phyloP scores from a whole-genome alignment of 2,113 vertebrate species.

The Mastomys coucha region DNA sequence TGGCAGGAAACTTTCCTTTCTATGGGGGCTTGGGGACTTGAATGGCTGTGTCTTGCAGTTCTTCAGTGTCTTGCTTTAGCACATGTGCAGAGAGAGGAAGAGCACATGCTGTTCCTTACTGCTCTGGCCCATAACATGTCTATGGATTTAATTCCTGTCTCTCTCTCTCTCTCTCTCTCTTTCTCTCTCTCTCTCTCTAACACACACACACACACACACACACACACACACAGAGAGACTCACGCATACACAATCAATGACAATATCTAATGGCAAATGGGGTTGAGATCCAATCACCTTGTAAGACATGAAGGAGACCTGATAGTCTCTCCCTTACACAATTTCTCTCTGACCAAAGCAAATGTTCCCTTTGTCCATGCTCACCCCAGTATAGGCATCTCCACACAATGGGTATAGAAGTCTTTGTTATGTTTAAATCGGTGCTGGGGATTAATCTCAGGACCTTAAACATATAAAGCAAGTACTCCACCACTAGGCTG shows the following conservation, averaged over 20 bases:
- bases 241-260: background rate
- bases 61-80: background rate
- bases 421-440: background rate
- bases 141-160: background rate
- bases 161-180: too few species aligned
- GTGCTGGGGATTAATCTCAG: background rate
- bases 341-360: background rate
- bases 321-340: fast-evolving
- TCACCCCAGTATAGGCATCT: background rate
- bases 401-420: background rate
- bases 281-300: background rate
- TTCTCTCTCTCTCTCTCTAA: too few species aligned
- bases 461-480: background rate
- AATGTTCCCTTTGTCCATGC: background rate
- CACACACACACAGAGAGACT: background rate
- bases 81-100: background rate
- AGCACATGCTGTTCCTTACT: background rate
- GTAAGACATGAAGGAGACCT: background rate
- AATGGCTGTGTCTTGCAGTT: background rate
- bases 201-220: background rate
- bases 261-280: background rate
- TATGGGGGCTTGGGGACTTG: background rate
- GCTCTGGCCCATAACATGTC: background rate
- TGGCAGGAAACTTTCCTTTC: background rate
- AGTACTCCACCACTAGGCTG: background rate